Conservation (phyloP, 2,888 invertebrate genomes). For the Metallyticus violacea region DNA sequence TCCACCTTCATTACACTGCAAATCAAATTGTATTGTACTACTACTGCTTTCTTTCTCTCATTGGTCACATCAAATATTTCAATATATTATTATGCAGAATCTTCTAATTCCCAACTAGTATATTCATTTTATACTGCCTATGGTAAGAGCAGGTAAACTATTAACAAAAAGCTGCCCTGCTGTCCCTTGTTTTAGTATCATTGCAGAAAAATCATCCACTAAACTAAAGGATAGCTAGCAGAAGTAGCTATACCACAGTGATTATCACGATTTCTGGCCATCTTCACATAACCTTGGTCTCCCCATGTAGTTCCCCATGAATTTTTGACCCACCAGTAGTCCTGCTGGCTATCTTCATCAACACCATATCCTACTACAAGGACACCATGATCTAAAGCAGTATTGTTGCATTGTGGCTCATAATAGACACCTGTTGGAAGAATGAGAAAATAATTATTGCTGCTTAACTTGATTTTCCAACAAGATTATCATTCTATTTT, state of each 20-base stretch:
- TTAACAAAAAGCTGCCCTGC: not conserved
- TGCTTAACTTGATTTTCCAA: too few species aligned
- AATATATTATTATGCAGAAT: not conserved
- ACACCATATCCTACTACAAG: slow-evolving; percentile 80
- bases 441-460: not conserved
- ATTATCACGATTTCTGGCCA: slow-evolving; percentile 80
- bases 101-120: not conserved
- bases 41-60: not conserved
- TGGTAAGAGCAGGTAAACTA: too few species aligned
- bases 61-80: not conserved
- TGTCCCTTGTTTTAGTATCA: not conserved
- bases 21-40: too few species aligned
- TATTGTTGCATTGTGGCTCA: slow-evolving; percentile 70
- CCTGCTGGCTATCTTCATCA: slow-evolving; percentile 52
- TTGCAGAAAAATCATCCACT: not conserved
- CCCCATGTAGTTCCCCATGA: slow-evolving; percentile 84
- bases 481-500: too few species aligned
- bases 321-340: slow-evolving; percentile 88
- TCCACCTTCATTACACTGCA: not conserved
- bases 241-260: slow-evolving; percentile 82
- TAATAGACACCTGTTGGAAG: slow-evolving; percentile 62
- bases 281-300: slow-evolving; percentile 79
- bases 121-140: too few species aligned
- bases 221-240: slow-evolving; percentile 85
- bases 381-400: slow-evolving; percentile 81